Evolutionary conservation across 2,797 vertebrate genomes (phyloP).

Genomic region (Nasua narica): DNA sequence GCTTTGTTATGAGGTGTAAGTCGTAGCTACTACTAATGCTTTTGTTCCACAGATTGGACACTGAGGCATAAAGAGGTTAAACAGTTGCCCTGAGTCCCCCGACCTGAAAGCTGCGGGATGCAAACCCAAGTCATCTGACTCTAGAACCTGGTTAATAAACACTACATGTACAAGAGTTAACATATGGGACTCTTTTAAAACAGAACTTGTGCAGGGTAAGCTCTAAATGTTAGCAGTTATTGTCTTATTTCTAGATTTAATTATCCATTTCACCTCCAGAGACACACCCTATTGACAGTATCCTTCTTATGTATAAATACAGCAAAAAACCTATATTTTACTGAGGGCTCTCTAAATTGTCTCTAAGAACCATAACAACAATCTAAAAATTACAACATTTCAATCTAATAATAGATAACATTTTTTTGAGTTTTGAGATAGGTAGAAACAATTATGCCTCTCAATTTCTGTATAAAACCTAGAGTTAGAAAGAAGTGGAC

Average conservation of each 20-base stretch:
- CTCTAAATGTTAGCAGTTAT: background rate
- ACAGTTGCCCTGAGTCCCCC: background rate
- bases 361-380: background rate
- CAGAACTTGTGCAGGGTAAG: background rate
- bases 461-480: background rate
- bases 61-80: background rate
- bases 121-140: background rate
- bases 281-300: background rate
- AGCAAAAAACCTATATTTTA: background rate
- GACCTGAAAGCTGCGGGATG: background rate
- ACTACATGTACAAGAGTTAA: background rate
- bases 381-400: background rate
- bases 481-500: background rate
- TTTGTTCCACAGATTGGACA: background rate
- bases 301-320: background rate
- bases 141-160: background rate
- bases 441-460: background rate
- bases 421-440: slow-evolving; percentile 12
- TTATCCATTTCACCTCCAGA: background rate
- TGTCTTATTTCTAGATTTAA: background rate
- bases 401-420: background rate
- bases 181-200: background rate
- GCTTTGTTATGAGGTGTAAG: background rate
- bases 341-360: background rate
- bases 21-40: background rate